Evolutionary conservation across 2,113 vertebrate species (phyloP), one percentile per base, ranked within the genome.

Genomic region (Lepidothrix coronata): DNA sequence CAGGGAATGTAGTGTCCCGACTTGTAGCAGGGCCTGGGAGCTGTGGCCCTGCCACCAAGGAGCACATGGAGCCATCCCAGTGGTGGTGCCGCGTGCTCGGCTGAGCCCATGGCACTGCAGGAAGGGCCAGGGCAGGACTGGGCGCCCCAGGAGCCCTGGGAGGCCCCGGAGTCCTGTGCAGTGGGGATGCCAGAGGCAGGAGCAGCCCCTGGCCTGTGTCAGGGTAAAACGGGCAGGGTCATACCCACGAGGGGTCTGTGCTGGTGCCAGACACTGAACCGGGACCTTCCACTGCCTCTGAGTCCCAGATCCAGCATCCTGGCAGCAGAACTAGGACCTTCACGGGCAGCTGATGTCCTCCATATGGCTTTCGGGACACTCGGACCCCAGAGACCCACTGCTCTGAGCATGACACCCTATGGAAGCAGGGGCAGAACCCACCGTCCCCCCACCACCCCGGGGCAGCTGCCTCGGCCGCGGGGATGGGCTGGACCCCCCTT

Each of bases 81-180:
- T 4, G 54, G 20, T 1, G 2, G 52, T 10, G 77, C 27, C 2
- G 0, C 0, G 49, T 2, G 43, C 78, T 49, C 0, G 3, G 67
- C 61, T 3, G 9, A 25, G 28, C 67, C 8, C 8, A 6, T 1
- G 14, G 13, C 1, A 25, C 46, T 13, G 27, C 0, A 4, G 61
- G 18, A 59, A 65, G 31, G 44, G 67, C 67, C 8, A 14, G n/a
- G 20, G 2, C 11, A 25, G 20, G 19, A 20, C 41, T 21, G 25
- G 27, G 22, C 58, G 15, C 74, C 12, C 54, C 5, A 4, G 49
- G 28, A 62, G 8, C 24, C 20, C 12, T 8, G 31, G 19, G 55
- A 58, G 33, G 14, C 58, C n/a, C 14, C 5, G n/a, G 23, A 37
- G 6, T 25, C 30, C 67, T 19, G 25, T 0, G 44, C 59, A 27